Evolutionary conservation across 2,888 invertebrate species (phyloP).

Genomic region (Drosophila engyochracea): DNA sequence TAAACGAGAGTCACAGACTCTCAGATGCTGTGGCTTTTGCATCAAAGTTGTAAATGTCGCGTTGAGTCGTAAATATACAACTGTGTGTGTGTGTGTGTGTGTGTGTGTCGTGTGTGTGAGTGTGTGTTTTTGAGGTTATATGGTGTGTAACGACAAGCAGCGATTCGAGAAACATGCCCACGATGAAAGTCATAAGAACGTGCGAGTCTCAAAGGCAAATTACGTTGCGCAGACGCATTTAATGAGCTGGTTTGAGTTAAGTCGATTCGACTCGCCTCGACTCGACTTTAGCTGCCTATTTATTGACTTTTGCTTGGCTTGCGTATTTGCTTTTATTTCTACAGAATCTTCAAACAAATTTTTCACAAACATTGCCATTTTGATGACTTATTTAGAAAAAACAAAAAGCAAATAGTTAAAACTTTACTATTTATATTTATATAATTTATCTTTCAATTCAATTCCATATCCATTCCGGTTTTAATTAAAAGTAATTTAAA

Average conservation of each 20-base stretch:
- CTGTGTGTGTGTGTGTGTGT: conserved; percentile 7
- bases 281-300: conserved; percentile 44
- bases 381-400: not conserved
- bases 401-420: not conserved
- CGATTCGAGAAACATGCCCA: conserved; percentile 55
- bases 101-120: conserved; percentile 6
- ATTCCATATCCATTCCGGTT: not conserved
- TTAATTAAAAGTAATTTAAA: not conserved
- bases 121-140: conserved; percentile 50
- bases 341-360: conserved; percentile 29
- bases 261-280: conserved; percentile 31
- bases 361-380: not conserved
- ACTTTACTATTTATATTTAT: no score
- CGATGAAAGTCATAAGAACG: conserved; percentile 54
- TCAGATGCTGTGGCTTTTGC: conserved; percentile 54
- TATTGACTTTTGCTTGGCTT: conserved; percentile 58
- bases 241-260: conserved; percentile 63
- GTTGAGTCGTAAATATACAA: conserved; percentile 75
- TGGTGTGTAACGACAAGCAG: conserved; percentile 61
- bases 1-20: conserved; percentile 32
- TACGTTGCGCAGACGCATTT: conserved; percentile 81
- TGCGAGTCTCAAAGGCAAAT: conserved; percentile 72
- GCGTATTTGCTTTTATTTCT: conserved; percentile 23
- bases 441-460: not conserved
- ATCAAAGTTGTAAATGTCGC: conserved; percentile 83